Conservation (phyloP, 2,113 vertebrate species). For the Stomatorhinus ivindoensis region DNA sequence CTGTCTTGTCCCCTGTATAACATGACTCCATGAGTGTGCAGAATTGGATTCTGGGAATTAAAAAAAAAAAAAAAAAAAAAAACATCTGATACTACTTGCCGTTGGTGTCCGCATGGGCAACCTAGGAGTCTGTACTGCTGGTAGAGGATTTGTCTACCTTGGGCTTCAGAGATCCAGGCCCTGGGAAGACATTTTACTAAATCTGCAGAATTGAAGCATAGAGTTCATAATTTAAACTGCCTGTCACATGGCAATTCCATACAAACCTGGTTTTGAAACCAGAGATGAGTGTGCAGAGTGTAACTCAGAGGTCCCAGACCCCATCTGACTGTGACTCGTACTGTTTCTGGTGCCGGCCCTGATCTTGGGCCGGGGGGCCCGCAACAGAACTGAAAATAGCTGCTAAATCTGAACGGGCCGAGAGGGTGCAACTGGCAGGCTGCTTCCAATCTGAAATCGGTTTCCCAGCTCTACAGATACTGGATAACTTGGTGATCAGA, state of each 20-base stretch:
- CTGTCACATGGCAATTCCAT: neutral
- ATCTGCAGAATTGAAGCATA: neutral
- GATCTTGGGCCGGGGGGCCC: neutral
- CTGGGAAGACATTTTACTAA: neutral
- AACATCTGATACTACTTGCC: neutral
- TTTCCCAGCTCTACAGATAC: neutral
- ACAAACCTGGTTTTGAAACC: neutral
- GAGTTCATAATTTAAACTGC: neutral
- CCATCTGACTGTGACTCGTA: neutral
- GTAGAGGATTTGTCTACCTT: neutral
- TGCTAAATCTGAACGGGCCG: neutral
- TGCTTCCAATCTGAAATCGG: neutral
- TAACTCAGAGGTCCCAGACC: neutral
- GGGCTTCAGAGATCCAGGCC: neutral
- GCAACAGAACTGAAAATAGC: neutral
- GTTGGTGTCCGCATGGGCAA: neutral
- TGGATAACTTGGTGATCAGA: neutral
- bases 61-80: neutral
- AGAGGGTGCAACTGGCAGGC: neutral
- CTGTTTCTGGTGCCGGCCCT: neutral
- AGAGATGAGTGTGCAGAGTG: neutral
- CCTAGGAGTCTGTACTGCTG: neutral
- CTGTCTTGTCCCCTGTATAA: neutral
- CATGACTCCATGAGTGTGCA: neutral
- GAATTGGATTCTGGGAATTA: neutral